Evolutionary conservation across 2,113 vertebrate genomes (phyloP).

Genomic region (Takifugu bimaculatus): DNA sequence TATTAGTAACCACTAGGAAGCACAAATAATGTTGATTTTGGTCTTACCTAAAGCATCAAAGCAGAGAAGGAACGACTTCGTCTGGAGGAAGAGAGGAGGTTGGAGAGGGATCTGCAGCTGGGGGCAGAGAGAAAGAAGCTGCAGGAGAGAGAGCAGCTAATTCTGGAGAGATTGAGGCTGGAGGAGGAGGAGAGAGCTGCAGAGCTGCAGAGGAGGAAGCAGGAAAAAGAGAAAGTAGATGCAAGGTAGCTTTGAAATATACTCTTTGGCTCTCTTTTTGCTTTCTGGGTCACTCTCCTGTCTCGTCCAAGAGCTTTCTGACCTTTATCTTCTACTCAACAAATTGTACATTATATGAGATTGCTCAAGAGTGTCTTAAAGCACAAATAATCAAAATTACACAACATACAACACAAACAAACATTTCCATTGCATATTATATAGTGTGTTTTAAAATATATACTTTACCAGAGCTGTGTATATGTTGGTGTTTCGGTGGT

Average conservation of each 20-base stretch:
- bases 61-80: slow-evolving; percentile 79
- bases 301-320: too few species aligned
- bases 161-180: slow-evolving; percentile 71
- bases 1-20: neutral
- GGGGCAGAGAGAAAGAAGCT: slow-evolving; percentile 24
- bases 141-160: slow-evolving; percentile 63
- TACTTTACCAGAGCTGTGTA: too few species aligned
- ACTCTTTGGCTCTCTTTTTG: neutral
- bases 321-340: too few species aligned
- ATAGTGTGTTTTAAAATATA: too few species aligned
- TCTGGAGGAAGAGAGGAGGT: slow-evolving; percentile 71
- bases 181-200: slow-evolving; percentile 67
- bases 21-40: neutral
- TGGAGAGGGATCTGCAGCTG: slow-evolving; percentile 39
- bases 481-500: too few species aligned
- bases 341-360: too few species aligned
- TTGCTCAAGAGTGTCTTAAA: too few species aligned
- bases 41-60: slow-evolving; percentile 77
- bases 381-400: too few species aligned
- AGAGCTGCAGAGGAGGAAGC: slow-evolving; percentile 36
- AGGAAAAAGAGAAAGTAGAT: slow-evolving; percentile 51
- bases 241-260: neutral
- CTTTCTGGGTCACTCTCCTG: neutral
- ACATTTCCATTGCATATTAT: too few species aligned
- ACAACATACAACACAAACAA: too few species aligned